Percentiles rank a stretch among this genome's conserved stretches.
phyloP scores from a whole-genome alignment of 2,888 invertebrate species.

The Mythimna lalbum region DNA sequence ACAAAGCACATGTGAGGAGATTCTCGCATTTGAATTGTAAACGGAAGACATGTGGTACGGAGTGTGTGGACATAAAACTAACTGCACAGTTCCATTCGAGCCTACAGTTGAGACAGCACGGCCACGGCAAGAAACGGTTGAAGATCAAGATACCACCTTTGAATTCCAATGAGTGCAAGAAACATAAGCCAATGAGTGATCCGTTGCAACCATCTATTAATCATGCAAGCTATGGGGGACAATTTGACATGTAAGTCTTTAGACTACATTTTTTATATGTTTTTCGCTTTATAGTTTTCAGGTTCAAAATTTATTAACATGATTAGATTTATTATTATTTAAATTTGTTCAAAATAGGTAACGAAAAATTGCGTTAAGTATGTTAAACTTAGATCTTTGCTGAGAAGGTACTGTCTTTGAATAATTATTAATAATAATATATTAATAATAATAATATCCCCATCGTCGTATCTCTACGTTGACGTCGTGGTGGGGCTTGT shows the following conservation, averaged over 20 bases:
- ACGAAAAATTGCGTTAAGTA: too few species aligned
- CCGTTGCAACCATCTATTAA: conserved; percentile 73
- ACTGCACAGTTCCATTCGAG: conserved; percentile 63
- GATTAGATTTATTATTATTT: too few species aligned
- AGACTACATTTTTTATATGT: background rate
- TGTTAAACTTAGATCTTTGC: too few species aligned
- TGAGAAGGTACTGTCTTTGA: too few species aligned
- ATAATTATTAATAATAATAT: too few species aligned
- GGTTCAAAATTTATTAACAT: background rate
- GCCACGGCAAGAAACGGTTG: conserved; percentile 72
- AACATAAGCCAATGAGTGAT: conserved; percentile 80
- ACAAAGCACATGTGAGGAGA: conserved; percentile 76
- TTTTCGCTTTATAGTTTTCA: background rate
- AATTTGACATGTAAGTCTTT: conserved; percentile 80
- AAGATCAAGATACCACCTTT: conserved; percentile 72
- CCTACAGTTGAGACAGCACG: conserved; percentile 68
- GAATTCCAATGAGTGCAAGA: conserved; percentile 70
- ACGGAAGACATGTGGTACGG: conserved; percentile 75
- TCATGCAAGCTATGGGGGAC: conserved; percentile 79
- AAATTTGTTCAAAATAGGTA: too few species aligned
- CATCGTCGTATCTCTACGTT: too few species aligned
- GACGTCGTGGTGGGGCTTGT: too few species aligned
- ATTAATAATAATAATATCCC: too few species aligned
- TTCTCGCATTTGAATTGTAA: conserved; percentile 75
- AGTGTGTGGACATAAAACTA: conserved; percentile 46